These are phyloP conservation scores for Araneus ventricosus DNA, from an alignment of 1,140 invertebrate genomes.

Conservation along the genomic window DNA sequence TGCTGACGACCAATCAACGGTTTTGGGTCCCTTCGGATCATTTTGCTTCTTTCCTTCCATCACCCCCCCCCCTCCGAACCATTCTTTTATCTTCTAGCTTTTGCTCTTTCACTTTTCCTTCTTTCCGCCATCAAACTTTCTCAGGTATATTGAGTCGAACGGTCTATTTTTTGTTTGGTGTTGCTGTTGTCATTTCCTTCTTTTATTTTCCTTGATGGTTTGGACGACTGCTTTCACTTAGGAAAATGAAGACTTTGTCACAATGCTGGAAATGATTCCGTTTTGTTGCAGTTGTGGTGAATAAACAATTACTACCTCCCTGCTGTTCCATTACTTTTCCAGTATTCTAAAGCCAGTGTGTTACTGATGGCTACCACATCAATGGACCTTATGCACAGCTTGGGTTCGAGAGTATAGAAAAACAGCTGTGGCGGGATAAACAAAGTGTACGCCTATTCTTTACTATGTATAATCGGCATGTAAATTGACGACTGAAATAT, in stretches of 20 bases:
- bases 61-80: background rate
- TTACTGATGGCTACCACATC: no score
- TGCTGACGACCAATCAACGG: slow-evolving; percentile 11
- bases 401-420: no score
- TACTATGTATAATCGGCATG: no score
- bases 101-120: background rate
- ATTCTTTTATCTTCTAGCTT: background rate
- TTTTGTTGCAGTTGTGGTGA: no score
- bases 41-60: background rate
- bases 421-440: no score
- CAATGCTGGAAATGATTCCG: no score
- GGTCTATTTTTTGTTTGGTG: background rate
- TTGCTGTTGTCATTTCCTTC: background rate
- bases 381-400: no score
- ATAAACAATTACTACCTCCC: no score
- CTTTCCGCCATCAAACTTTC: background rate
- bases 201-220: background rate
- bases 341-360: no score
- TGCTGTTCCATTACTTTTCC: no score
- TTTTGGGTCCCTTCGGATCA: slow-evolving; percentile 6
- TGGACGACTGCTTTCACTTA: background rate
- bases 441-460: no score
- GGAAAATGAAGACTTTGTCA: background rate
- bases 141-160: background rate
- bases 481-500: no score